Conservation (phyloP, 2,797 vertebrate species). For the Coregonus suidteri region DNA sequence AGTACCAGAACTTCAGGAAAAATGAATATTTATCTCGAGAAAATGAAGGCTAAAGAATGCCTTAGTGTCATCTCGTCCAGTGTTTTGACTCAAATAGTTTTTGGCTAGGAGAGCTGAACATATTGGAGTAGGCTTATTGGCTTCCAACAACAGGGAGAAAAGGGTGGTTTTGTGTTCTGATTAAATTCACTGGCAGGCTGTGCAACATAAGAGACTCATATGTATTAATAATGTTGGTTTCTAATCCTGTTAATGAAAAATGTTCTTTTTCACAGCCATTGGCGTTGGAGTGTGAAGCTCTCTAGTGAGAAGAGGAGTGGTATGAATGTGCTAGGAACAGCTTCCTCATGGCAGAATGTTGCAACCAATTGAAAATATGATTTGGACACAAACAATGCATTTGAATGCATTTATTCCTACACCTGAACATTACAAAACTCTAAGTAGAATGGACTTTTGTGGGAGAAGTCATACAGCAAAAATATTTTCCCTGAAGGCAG, state of each 20-base stretch:
- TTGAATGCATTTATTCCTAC: background rate
- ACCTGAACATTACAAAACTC: background rate
- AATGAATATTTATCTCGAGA: background rate
- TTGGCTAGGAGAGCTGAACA: constrained; percentile 67
- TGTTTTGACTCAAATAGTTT: constrained; percentile 57
- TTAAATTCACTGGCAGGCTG: constrained; percentile 73
- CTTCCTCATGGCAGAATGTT: constrained; percentile 47
- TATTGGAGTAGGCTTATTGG: constrained; percentile 75
- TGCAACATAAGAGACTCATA: constrained; percentile 52
- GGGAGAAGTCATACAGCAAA: background rate
- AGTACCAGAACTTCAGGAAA: background rate
- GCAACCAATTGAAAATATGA: constrained; percentile 56
- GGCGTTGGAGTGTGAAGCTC: constrained; percentile 48
- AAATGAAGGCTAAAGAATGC: constrained; percentile 23
- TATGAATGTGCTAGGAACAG: background rate
- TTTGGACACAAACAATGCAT: constrained; percentile 14
- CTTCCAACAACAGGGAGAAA: constrained; percentile 42
- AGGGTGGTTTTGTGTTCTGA: constrained; percentile 62
- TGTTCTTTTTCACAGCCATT: constrained; percentile 70
- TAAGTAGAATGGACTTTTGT: background rate
- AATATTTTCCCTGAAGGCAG: too few species aligned
- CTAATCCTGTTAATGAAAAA: constrained; percentile 75
- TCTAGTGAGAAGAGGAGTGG: background rate
- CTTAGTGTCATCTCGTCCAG: constrained; percentile 50
- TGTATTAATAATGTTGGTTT: constrained; percentile 71